Evolutionary conservation across 37 sponge, comb jelly and placozoan species (phyloP).

Genomic region (Geodia barretti): DNA sequence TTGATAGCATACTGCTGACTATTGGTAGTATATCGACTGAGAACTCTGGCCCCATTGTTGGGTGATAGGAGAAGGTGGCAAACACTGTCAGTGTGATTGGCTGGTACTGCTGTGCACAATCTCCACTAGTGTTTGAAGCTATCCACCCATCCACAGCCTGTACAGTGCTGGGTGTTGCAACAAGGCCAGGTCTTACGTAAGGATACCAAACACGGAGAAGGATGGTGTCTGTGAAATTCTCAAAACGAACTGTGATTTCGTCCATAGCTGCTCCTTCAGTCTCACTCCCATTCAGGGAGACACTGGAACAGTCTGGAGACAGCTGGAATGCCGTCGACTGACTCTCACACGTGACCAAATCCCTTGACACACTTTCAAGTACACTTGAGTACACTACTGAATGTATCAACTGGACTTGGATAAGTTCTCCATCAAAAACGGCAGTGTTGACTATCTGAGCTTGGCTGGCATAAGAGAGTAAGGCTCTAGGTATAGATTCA

Average conservation of each 20-base stretch:
- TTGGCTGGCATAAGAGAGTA: constrained; percentile 68
- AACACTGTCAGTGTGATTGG: constrained; percentile 17
- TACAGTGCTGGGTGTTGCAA: constrained; percentile 8
- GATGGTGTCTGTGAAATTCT: constrained; percentile 9
- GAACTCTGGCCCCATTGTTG: constrained; percentile 17
- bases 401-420: constrained; percentile 2
- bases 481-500: constrained; percentile 19
- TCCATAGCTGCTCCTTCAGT: constrained; percentile 25
- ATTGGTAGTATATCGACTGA: constrained; percentile 39
- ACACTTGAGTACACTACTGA: constrained; percentile 13
- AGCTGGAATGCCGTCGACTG: constrained; percentile 32
- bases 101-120: constrained; percentile 59
- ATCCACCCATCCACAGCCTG: constrained; percentile 45
- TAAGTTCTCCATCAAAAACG: constrained; percentile 30
- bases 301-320: constrained; percentile 19
- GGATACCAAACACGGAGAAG: constrained; percentile 74
- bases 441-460: constrained; percentile 81
- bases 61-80: constrained; percentile 49
- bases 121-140: not conserved
- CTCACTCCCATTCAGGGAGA: constrained; percentile 60
- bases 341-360: constrained; percentile 17
- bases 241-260: not conserved
- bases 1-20: constrained; percentile 5
- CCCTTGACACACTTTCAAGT: constrained; percentile 5
- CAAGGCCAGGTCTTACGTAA: not conserved